Conservation (phyloP, 2,797 vertebrate species). For the Allobates femoralis region DNA sequence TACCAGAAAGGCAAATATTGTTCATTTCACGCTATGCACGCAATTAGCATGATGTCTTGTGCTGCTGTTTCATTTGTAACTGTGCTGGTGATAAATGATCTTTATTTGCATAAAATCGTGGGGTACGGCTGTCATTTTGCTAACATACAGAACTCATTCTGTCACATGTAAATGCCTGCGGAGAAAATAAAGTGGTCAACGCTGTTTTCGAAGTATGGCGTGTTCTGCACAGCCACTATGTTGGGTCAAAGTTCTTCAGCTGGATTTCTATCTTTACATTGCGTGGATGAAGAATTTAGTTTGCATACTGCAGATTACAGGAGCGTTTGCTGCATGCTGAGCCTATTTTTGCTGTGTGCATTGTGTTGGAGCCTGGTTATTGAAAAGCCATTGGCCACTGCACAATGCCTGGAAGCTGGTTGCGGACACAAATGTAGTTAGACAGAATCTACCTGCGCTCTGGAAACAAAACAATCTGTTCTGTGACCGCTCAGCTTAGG, state of each 20-base stretch:
- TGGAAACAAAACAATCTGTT: slow-evolving; percentile 53
- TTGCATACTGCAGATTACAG: background rate
- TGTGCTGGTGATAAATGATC: background rate
- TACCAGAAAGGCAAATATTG: slow-evolving; percentile 10
- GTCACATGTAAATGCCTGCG: background rate
- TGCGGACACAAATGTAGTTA: slow-evolving; percentile 53
- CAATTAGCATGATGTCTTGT: background rate
- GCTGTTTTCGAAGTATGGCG: background rate
- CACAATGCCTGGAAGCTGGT: slow-evolving; percentile 35
- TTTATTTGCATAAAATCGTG: slow-evolving; percentile 15
- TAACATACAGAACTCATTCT: background rate
- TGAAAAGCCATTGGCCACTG: slow-evolving; percentile 37
- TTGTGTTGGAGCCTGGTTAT: background rate
- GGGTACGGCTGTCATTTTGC: background rate
- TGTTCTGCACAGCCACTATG: background rate
- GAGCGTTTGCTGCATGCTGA: background rate
- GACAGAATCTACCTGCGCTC: slow-evolving; percentile 34
- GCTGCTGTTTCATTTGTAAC: slow-evolving; percentile 16
- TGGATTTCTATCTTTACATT: background rate
- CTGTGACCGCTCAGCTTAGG: slow-evolving; percentile 41
- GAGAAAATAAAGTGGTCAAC: background rate
- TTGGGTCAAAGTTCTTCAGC: background rate
- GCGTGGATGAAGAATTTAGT: background rate
- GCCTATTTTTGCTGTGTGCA: background rate
- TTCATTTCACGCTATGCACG: background rate